phyloP scores from a whole-genome alignment of 1,140 invertebrate species.

The Portunus trituberculatus region DNA sequence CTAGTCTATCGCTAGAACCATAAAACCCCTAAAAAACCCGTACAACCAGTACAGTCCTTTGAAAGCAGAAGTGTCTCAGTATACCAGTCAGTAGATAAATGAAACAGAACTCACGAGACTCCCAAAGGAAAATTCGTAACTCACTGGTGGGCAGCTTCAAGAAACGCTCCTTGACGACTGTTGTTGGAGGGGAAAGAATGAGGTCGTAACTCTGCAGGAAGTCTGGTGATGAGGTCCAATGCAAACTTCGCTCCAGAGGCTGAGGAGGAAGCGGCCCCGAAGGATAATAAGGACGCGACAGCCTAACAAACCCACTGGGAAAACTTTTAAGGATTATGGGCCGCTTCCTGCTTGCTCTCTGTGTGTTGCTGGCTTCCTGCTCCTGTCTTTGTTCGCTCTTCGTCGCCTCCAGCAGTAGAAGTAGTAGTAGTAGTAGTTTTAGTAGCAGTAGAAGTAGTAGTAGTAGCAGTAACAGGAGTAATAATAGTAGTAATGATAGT shows the following conservation, averaged over 20 bases:
- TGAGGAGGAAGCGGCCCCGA: background rate
- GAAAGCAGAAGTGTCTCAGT: no score
- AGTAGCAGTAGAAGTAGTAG: no score
- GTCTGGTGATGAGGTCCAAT: background rate
- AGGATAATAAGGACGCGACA: background rate
- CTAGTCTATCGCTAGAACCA: no score
- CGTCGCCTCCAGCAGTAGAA: background rate
- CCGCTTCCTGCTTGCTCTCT: background rate
- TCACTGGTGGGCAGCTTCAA: no score
- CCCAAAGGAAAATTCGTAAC: background rate
- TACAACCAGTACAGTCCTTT: no score
- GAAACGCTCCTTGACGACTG: background rate
- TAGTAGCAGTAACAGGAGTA: no score
- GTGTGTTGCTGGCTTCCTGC: background rate
- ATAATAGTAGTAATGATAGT: no score
- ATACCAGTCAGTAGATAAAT: background rate
- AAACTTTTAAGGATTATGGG: background rate
- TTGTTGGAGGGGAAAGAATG: background rate
- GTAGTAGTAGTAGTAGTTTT: no score
- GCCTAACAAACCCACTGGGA: background rate
- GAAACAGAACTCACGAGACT: background rate
- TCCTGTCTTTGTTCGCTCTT: background rate
- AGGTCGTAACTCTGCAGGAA: background rate
- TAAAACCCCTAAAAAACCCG: no score
- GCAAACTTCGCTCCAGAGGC: background rate